phyloP scores from a whole-genome alignment of 2,113 vertebrate species.

The Sapayoa aenigma region DNA sequence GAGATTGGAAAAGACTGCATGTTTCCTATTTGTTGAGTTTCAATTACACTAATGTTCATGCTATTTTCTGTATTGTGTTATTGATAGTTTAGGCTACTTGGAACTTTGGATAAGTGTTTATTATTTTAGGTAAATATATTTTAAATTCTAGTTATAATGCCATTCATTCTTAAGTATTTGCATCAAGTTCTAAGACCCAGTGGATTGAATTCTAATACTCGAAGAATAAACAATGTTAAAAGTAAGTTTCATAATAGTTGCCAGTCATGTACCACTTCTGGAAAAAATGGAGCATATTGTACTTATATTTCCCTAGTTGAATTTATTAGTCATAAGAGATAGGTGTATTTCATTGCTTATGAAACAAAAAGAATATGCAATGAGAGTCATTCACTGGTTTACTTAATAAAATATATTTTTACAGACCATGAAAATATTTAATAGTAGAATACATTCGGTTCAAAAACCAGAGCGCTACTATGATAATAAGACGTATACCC shows the following conservation, averaged over 20 bases:
- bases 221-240: neutral
- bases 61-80: neutral
- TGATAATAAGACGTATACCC: neutral
- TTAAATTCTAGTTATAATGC: neutral
- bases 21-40: neutral
- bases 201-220: neutral
- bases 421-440: neutral
- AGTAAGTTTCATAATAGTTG: neutral
- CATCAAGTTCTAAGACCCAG: neutral
- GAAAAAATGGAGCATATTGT: neutral
- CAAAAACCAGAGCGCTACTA: neutral
- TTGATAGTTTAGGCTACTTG: neutral
- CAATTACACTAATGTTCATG: neutral
- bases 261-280: neutral
- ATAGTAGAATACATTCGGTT: neutral
- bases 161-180: neutral
- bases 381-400: neutral
- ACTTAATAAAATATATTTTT: neutral
- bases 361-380: neutral
- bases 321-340: neutral
- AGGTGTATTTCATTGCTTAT: neutral
- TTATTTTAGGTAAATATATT: neutral
- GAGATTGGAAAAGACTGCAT: neutral
- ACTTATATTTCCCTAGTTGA: neutral
- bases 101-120: neutral